These are phyloP conservation scores for Isotomurus palustris DNA, from an alignment of 2,888 invertebrate species.

Conservation along the genomic window DNA sequence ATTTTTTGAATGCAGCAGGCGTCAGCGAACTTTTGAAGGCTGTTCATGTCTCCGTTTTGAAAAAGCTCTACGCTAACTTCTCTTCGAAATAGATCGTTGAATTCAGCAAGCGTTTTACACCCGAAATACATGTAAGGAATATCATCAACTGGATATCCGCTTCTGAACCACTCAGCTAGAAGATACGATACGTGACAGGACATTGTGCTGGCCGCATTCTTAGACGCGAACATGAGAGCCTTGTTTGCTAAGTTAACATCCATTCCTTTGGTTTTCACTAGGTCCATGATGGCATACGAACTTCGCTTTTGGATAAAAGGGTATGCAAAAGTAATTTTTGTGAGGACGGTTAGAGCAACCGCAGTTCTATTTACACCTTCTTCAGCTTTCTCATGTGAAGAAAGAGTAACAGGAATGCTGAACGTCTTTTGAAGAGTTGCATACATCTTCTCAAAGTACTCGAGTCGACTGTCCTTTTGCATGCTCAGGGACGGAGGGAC, in stretches of 20 bases:
- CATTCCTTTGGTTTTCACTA: slow-evolving; percentile 56
- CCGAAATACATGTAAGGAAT: slow-evolving; percentile 51
- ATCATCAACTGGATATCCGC: slow-evolving; percentile 44
- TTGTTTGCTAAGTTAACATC: slow-evolving; percentile 45
- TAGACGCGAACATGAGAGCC: slow-evolving; percentile 27
- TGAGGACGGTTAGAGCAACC: slow-evolving; percentile 58
- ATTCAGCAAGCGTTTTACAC: slow-evolving; percentile 49
- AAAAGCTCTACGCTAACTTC: slow-evolving; percentile 52
- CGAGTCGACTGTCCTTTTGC: not conserved
- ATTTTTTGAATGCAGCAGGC: slow-evolving; percentile 45
- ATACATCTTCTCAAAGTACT: slow-evolving; percentile 3
- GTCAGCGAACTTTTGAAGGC: slow-evolving; percentile 48
- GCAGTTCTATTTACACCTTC: slow-evolving; percentile 59
- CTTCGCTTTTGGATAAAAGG: slow-evolving; percentile 56
- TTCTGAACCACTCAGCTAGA: slow-evolving; percentile 15
- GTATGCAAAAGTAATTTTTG: slow-evolving; percentile 56
- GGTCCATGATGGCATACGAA: slow-evolving; percentile 55
- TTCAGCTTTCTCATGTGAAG: slow-evolving; percentile 53
- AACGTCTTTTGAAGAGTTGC: not conserved
- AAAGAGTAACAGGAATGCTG: slow-evolving; percentile 1
- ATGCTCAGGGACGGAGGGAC: slow-evolving; percentile 1
- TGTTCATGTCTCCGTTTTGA: slow-evolving; percentile 48
- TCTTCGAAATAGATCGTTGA: slow-evolving; percentile 51
- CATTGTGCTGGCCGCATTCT: slow-evolving; percentile 24
- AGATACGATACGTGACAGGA: slow-evolving; percentile 29